Conservation (phyloP, 2,113 vertebrate species). For the Halichoeres trimaculatus region DNA sequence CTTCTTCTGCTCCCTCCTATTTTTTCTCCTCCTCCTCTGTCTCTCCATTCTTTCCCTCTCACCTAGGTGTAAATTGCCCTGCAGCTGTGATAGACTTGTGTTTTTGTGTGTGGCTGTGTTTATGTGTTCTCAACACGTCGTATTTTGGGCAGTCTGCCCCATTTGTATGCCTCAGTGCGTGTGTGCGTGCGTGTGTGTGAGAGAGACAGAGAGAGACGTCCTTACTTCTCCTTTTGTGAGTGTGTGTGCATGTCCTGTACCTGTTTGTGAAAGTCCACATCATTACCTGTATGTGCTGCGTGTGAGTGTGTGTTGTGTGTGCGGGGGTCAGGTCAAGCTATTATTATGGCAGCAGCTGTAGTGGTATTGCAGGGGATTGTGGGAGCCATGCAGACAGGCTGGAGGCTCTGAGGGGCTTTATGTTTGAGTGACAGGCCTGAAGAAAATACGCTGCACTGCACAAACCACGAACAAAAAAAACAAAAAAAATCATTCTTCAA, state of each 20-base stretch:
- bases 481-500: no score
- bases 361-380: conserved; percentile 72
- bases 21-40: background rate
- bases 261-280: conserved; percentile 42
- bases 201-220: background rate
- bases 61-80: conserved; percentile 67
- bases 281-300: conserved; percentile 34
- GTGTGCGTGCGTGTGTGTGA: background rate
- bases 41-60: conserved; percentile 11
- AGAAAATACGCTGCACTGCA: conserved; percentile 37
- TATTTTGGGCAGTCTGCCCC: background rate
- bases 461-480: conserved; percentile 11
- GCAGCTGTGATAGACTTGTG: conserved; percentile 60
- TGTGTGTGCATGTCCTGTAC: background rate
- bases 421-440: conserved; percentile 58
- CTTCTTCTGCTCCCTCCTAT: background rate
- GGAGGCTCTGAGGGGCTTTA: conserved; percentile 61
- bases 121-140: background rate
- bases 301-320: conserved; percentile 18
- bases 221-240: background rate
- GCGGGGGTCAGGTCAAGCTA: conserved; percentile 73
- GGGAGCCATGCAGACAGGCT: conserved; percentile 60
- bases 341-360: conserved; percentile 73
- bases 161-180: background rate
- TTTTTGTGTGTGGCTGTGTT: background rate